phyloP scores from a whole-genome alignment of 2,888 invertebrate genomes.

The Nomada lathburiana region DNA sequence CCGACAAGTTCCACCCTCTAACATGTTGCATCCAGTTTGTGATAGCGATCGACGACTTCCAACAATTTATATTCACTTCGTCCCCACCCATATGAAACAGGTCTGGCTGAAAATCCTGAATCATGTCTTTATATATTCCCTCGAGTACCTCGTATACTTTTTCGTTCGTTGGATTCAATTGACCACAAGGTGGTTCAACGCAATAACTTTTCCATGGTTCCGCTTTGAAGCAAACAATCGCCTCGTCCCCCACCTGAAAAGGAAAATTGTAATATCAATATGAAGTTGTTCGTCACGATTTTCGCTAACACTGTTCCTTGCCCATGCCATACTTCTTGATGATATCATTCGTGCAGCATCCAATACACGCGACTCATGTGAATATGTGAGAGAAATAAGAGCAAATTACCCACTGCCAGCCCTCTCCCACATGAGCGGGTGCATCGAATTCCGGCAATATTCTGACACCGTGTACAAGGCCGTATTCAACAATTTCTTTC shows the following conservation, averaged over 20 bases:
- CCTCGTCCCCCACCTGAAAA: conserved; percentile 77
- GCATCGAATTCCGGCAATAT: conserved; percentile 97
- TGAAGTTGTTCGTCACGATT: neutral
- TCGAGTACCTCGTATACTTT: conserved; percentile 89
- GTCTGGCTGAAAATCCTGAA: conserved; percentile 89
- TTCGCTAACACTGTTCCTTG: too few relatives aligned
- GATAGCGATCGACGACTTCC: conserved; percentile 90
- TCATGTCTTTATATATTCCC: conserved; percentile 91
- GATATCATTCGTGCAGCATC: too few relatives aligned
- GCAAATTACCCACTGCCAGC: conserved; percentile 88
- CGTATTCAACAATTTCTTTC: conserved; percentile 88
- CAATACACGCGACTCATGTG: too few relatives aligned
- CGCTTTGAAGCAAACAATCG: conserved; percentile 85
- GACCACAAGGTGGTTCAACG: conserved; percentile 94
- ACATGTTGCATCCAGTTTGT: conserved; percentile 88
- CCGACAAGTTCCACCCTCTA: conserved; percentile 87
- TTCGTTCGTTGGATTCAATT: conserved; percentile 90
- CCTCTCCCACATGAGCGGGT: conserved; percentile 95
- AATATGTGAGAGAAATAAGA: neutral
- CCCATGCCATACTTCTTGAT: neutral
- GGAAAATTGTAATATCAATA: neutral
- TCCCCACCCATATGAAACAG: conserved; percentile 96
- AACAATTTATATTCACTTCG: conserved; percentile 90
- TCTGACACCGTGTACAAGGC: conserved; percentile 91
- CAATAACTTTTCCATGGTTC: conserved; percentile 90